Percentiles rank a stretch among this genome's conserved stretches.
Conservation (phyloP, 2,113 vertebrate species). For the Onychostoma macrolepis region DNA sequence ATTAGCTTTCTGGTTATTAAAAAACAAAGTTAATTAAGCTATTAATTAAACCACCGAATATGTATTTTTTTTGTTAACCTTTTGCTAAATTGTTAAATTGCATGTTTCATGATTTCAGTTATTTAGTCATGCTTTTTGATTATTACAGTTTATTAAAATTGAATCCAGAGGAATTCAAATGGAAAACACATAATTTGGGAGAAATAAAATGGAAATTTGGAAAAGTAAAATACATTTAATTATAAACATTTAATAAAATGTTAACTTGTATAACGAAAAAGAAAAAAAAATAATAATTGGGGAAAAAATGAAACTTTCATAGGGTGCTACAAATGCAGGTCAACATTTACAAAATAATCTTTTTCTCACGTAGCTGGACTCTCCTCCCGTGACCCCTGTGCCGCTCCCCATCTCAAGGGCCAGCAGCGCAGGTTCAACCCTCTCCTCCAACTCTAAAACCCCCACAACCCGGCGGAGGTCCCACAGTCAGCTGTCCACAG, state of each 20-base stretch:
- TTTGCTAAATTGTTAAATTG: neutral
- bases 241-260: too few species aligned
- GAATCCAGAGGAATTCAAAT: neutral
- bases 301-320: neutral
- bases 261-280: too few species aligned
- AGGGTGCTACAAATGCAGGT: neutral
- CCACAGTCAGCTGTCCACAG: slow-evolving; percentile 75
- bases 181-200: neutral
- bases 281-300: neutral
- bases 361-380: slow-evolving; percentile 71
- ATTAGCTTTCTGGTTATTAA: neutral
- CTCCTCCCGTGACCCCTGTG: slow-evolving; percentile 74
- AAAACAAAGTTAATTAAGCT: neutral
- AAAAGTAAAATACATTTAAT: too few species aligned
- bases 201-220: neutral
- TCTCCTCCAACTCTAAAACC: slow-evolving; percentile 70
- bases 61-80: neutral
- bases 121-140: neutral
- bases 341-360: neutral
- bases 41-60: neutral
- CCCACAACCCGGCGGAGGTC: slow-evolving; percentile 72
- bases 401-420: slow-evolving; percentile 77
- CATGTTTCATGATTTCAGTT: neutral
- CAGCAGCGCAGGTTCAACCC: slow-evolving; percentile 77
- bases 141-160: neutral